These are phyloP conservation scores for Brevipalpus yothersi DNA, from an alignment of 1,140 invertebrate genomes.

Conservation along the genomic window DNA sequence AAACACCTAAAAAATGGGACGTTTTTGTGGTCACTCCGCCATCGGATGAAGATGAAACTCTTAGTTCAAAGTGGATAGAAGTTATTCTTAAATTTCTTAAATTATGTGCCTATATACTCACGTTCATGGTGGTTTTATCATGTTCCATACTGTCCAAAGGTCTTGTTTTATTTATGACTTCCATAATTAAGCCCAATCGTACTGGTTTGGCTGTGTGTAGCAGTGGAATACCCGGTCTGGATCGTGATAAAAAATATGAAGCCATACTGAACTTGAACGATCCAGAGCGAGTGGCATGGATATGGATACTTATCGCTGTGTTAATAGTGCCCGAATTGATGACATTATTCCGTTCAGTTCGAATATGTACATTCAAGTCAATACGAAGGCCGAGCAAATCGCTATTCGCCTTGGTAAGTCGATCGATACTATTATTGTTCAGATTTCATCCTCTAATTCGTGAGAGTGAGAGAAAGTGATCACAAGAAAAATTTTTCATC, in stretches of 20 bases:
- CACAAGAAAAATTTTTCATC: not conserved
- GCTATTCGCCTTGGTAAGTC: conserved; percentile 12
- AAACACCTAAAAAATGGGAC: conserved; percentile 59
- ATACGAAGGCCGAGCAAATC: conserved; percentile 6
- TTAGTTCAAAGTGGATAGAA: conserved; percentile 11
- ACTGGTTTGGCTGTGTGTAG: conserved; percentile 46
- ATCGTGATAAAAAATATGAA: conserved; percentile 5
- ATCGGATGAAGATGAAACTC: conserved; percentile 43
- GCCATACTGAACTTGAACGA: conserved; percentile 19
- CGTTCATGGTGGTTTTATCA: conserved; percentile 53
- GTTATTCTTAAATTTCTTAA: conserved; percentile 43
- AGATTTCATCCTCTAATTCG: not conserved
- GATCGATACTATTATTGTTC: not conserved
- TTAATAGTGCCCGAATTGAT: conserved; percentile 66
- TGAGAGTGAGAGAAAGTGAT: not conserved
- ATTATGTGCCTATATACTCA: conserved; percentile 52
- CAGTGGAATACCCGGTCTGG: conserved; percentile 23
- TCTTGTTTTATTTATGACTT: conserved; percentile 68
- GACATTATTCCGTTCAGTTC: conserved; percentile 47
- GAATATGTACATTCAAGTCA: conserved; percentile 66
- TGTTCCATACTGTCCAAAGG: conserved; percentile 62
- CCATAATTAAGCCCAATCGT: conserved; percentile 47
- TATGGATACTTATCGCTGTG: conserved; percentile 68
- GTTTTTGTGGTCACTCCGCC: conserved; percentile 67
- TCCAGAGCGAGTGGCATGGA: conserved; percentile 63